Evolutionary conservation across 2,797 vertebrate genomes (phyloP).

Genomic region (Holocentrus rufus): DNA sequence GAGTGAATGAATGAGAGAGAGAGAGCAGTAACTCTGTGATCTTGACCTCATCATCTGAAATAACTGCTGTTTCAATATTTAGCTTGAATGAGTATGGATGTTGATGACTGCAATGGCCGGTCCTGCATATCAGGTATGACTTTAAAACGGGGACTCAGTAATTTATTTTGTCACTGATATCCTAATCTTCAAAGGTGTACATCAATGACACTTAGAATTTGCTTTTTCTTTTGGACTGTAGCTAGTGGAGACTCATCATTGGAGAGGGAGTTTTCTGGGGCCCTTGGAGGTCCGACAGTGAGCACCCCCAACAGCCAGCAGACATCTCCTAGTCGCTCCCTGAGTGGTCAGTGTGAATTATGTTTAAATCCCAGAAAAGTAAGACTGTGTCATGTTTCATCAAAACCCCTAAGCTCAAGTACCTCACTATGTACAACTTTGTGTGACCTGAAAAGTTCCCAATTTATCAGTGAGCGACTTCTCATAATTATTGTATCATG

Average conservation of each 20-base stretch:
- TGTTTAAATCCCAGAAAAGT: neutral
- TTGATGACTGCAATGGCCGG: slow-evolving; percentile 94
- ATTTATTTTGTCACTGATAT: slow-evolving; percentile 31
- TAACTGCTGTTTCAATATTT: slow-evolving; percentile 76
- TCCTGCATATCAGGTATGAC: slow-evolving; percentile 89
- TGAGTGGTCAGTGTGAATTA: slow-evolving; percentile 86
- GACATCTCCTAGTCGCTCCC: slow-evolving; percentile 92
- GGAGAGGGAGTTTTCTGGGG: slow-evolving; percentile 95
- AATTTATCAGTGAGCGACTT: neutral
- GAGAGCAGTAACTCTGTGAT: neutral
- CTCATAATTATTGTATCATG: too few relatives aligned
- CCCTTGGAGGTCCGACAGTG: slow-evolving; percentile 89
- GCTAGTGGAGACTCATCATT: slow-evolving; percentile 94
- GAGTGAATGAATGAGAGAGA: neutral
- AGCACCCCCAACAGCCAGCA: slow-evolving; percentile 98
- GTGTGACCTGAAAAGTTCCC: neutral
- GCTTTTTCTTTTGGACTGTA: slow-evolving; percentile 68
- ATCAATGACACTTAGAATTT: slow-evolving; percentile 1
- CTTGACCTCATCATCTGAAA: slow-evolving; percentile 8
- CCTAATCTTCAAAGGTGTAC: neutral
- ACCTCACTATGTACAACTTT: neutral
- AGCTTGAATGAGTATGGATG: slow-evolving; percentile 89
- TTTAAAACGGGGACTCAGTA: slow-evolving; percentile 7
- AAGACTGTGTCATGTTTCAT: neutral
- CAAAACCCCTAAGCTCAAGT: neutral